phyloP scores from a whole-genome alignment of 1,140 invertebrate species.

The Stegodyphus dumicola region DNA sequence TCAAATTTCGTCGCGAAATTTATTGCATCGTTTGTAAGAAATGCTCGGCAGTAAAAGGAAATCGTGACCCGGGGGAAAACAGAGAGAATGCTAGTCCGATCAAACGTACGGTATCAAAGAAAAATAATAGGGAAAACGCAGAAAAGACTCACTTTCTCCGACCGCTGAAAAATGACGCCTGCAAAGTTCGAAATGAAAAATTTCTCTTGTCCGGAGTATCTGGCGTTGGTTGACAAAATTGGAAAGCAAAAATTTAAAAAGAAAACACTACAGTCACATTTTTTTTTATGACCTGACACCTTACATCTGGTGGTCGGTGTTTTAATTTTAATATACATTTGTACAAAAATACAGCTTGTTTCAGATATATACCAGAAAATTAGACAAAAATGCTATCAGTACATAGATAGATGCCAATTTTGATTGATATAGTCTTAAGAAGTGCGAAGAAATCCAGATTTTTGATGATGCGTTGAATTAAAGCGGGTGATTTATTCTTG shows the following conservation, averaged over 20 bases:
- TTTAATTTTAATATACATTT: not conserved
- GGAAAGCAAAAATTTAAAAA: not conserved
- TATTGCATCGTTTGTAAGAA: constrained; percentile 59
- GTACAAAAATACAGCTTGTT: no score
- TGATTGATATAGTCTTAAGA: no score
- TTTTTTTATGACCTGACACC: not conserved
- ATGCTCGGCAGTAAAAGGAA: constrained; percentile 60
- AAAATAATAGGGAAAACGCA: constrained; percentile 47
- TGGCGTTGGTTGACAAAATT: constrained; percentile 11
- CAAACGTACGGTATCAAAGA: constrained; percentile 38
- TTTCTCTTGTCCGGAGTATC: constrained; percentile 24
- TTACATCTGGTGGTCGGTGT: not conserved
- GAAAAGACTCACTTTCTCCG: constrained; percentile 35
- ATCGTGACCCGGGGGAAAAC: constrained; percentile 59
- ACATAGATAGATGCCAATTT: no score
- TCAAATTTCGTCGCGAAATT: constrained; percentile 60
- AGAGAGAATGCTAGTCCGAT: constrained; percentile 13
- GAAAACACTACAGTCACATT: not conserved
- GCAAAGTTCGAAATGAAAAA: constrained; percentile 35
- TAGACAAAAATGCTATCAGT: no score
- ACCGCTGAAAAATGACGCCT: constrained; percentile 52
- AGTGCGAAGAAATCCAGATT: no score
- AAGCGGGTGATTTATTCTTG: no score
- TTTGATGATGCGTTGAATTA: no score
- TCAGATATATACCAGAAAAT: no score